These are phyloP conservation scores for Corythoichthys haematopterus DNA, from an alignment of 2,113 vertebrate genomes.

Conservation along the genomic window DNA sequence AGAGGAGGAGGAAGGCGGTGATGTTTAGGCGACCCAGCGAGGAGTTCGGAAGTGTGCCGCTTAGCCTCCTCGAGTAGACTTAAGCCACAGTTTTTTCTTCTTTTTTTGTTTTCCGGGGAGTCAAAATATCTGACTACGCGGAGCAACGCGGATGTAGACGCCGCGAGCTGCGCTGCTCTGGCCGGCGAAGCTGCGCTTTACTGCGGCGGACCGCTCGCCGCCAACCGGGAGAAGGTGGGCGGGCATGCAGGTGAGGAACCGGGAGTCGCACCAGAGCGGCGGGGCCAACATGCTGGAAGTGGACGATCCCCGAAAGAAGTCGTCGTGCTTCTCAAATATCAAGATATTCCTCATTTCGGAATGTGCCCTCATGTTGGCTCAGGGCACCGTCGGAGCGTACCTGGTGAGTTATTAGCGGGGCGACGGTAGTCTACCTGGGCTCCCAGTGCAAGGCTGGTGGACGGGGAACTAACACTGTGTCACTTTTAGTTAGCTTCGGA, in stretches of 20 bases:
- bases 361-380: slow-evolving; percentile 95
- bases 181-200: not conserved
- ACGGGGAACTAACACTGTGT: not conserved
- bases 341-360: slow-evolving; percentile 94
- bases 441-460: slow-evolving; percentile 11
- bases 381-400: slow-evolving; percentile 96
- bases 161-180: not conserved
- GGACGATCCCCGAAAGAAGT: slow-evolving; percentile 76
- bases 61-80: not conserved
- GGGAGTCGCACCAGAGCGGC: slow-evolving; percentile 67
- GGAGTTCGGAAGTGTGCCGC: slow-evolving; percentile 39
- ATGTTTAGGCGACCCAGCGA: slow-evolving; percentile 45
- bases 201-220: slow-evolving; percentile 16
- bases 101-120: not conserved
- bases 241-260: slow-evolving; percentile 80
- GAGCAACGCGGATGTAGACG: slow-evolving; percentile 50
- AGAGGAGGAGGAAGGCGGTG: slow-evolving; percentile 1
- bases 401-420: slow-evolving; percentile 80
- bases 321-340: slow-evolving; percentile 91
- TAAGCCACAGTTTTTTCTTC: not conserved
- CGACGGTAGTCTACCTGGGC: not conserved
- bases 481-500: no score
- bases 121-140: not conserved
- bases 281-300: slow-evolving; percentile 69
- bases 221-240: slow-evolving; percentile 17